Base-by-base conservation (phyloP, 2,113 vertebrate species). In the Aphyosemion australe region DNA sequence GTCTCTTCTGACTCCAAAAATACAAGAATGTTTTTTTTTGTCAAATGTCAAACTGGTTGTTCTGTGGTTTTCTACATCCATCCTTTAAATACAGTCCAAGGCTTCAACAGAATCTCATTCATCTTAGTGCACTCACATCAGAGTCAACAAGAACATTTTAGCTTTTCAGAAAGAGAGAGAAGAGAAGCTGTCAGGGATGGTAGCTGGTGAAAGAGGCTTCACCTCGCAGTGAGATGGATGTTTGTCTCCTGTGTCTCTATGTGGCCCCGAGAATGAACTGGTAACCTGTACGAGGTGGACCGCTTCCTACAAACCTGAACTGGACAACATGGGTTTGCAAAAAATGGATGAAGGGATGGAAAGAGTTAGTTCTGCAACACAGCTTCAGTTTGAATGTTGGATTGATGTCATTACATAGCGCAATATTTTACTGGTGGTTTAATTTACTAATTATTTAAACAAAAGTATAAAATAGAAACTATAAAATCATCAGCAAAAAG, bases 101-200 rank as follows among this genome's bases (percentile, higher is more conserved):
- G 18, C 34, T 37, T 18, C 13, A 65, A 61, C 15, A 72, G 54
- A 61, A 55, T 72, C 14, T 43, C 49, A 39, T 68, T 51, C n/a
- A 55, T 70, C 18, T 31, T 15, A 6, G 39, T 0, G 1, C 32
- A 16, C 49, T 12, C 14, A 26, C 14, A 7, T 3, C 34, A 59
- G 43, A 65, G n/a, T 49, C 60, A 53, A 43, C 48, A 45, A 60
- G 12, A 7, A 51, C 26, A 4, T 19, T 60, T 56, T 39, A 46
- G 31, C 51, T 59, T 61, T 48, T 61, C 7, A 32, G 8, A 54
- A 12, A 52, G 47, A 65, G 20, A 21, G 31, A 61, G 67, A 13
- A 57, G 60, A 49, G n/a, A 62, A 43, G 55, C 32, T n/a, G 16
- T n/a, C 52, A 32, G 61, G 41, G 75, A 50, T 49, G 56, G 46